These are phyloP conservation scores for Caenorhabditis sp. DNA, from an alignment of 2,888 invertebrate genomes.

Conservation along the genomic window DNA sequence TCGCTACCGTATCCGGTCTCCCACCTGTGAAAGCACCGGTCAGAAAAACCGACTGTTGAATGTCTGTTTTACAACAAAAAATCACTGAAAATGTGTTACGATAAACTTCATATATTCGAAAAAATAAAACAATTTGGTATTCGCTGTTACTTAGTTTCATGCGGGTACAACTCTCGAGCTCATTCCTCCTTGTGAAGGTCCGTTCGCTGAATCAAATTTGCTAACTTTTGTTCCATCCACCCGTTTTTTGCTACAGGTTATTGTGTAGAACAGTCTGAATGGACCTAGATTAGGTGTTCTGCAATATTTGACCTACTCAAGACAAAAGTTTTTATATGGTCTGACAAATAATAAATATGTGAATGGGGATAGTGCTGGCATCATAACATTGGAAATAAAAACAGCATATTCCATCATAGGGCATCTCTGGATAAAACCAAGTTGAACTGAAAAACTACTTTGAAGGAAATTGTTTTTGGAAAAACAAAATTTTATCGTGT, in stretches of 20 bases:
- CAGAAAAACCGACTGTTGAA: too few species aligned
- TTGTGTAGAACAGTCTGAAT: background rate
- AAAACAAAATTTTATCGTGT: too few species aligned
- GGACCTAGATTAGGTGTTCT: too few species aligned
- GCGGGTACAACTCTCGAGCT: background rate
- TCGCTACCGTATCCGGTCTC: too few species aligned
- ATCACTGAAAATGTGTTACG: too few species aligned
- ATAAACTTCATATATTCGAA: too few species aligned
- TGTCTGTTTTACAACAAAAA: too few species aligned
- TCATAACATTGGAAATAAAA: constrained; percentile 17
- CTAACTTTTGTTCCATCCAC: background rate
- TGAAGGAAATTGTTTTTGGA: too few species aligned
- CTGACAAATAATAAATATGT: constrained; percentile 23
- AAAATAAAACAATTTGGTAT: too few species aligned
- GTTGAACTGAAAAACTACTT: constrained; percentile 20
- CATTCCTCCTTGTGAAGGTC: background rate
- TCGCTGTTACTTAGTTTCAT: too few species aligned
- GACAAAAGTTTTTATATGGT: constrained; percentile 11
- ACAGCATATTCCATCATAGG: constrained; percentile 18
- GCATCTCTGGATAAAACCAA: constrained; percentile 11
- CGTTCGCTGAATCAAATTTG: background rate
- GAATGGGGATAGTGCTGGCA: constrained; percentile 32
- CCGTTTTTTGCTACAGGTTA: background rate
- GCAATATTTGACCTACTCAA: constrained; percentile 15
- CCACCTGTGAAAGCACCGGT: too few species aligned